Conservation (phyloP, 2,888 invertebrate genomes). For the Acheta domesticus region DNA sequence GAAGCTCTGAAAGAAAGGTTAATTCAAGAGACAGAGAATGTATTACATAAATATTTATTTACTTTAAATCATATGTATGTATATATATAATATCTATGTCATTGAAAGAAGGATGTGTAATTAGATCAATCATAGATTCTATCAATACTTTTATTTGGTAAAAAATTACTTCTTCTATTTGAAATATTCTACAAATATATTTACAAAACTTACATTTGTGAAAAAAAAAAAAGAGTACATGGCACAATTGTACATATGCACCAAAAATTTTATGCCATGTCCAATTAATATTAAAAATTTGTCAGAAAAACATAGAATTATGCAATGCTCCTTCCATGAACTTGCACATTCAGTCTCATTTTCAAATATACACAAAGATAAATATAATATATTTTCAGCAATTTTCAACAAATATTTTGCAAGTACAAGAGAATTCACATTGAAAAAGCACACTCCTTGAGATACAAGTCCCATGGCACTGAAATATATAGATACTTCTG, state of each 20-base stretch:
- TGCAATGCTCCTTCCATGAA: too few relatives aligned
- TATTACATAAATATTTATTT: constrained; percentile 1
- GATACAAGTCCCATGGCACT: too few relatives aligned
- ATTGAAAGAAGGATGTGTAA: not conserved
- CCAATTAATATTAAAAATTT: too few relatives aligned
- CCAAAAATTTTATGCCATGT: not conserved
- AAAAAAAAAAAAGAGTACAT: not conserved
- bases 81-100: not conserved
- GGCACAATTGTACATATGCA: not conserved
- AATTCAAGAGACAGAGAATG: not conserved
- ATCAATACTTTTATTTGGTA: not conserved
- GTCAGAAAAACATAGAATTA: too few relatives aligned
- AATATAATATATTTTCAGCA: too few relatives aligned
- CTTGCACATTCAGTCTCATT: too few relatives aligned
- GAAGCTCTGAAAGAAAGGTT: not conserved
- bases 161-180: constrained; percentile 7
- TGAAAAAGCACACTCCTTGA: too few relatives aligned
- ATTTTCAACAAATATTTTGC: too few relatives aligned
- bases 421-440: too few relatives aligned
- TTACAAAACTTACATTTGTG: not conserved
- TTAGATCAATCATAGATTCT: not conserved
- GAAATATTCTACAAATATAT: not conserved
- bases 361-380: too few relatives aligned
- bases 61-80: not conserved
- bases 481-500: too few relatives aligned